A percentile compares a stretch with the other conserved stretches of the same genome.
phyloP scores from a whole-genome alignment of 2,113 vertebrate species.

The Macrotis lagotis region DNA sequence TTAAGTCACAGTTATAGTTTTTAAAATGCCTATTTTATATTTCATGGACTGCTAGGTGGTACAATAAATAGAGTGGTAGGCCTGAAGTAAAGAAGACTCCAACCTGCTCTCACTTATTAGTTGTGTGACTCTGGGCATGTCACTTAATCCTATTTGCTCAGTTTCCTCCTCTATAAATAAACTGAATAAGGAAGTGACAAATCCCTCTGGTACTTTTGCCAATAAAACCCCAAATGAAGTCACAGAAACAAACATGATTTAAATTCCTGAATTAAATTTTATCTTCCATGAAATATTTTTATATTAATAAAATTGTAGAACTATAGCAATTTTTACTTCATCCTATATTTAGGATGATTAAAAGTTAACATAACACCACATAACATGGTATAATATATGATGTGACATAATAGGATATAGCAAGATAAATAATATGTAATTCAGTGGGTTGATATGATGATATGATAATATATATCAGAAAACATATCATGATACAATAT shows the following conservation, averaged over 20 bases:
- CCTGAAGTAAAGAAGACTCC: background rate
- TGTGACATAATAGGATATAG: background rate
- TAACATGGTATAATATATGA: background rate
- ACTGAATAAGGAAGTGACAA: background rate
- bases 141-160: background rate
- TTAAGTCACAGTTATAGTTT: background rate
- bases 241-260: background rate
- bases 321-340: background rate
- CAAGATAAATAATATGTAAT: background rate
- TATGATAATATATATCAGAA: background rate
- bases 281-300: background rate
- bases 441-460: background rate
- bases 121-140: background rate
- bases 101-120: background rate
- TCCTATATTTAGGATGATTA: background rate
- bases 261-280: background rate
- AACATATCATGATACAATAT: too few species aligned
- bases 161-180: background rate
- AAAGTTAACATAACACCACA: background rate
- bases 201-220: background rate
- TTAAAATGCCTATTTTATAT: background rate
- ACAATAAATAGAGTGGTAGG: background rate
- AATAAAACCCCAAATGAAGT: background rate
- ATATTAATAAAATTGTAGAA: background rate
- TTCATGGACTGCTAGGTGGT: background rate